phyloP scores from a whole-genome alignment of 1,140 invertebrate genomes.

The roundworm (Caenorhabditis elegans) region DNA sequence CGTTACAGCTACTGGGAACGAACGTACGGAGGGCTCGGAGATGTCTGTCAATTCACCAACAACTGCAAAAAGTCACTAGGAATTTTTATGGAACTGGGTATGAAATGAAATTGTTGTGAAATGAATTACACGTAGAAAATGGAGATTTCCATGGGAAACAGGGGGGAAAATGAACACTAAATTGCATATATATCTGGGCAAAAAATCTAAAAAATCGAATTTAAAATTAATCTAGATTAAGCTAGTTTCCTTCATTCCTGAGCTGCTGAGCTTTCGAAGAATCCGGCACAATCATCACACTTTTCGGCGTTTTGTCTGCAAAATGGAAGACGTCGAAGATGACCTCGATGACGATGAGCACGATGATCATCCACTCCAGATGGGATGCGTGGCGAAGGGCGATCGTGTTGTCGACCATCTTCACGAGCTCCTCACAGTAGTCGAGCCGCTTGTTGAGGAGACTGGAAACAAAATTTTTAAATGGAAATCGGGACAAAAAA shows the following conservation, averaged over 20 bases:
- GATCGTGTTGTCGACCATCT: constrained; percentile 51
- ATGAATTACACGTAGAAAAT: background rate
- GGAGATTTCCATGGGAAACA: background rate
- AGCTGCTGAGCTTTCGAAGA: background rate
- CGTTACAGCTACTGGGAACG: background rate
- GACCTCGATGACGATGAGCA: constrained; percentile 58
- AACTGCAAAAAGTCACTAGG: background rate
- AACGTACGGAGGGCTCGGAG: background rate
- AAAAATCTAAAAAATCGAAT: no score
- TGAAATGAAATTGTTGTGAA: background rate
- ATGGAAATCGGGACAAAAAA: no score
- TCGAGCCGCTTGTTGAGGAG: constrained; percentile 47
- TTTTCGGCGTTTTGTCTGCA: constrained; percentile 38
- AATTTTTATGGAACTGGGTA: background rate
- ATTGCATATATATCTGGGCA: no score
- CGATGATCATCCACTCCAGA: constrained; percentile 61
- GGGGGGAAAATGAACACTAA: no score
- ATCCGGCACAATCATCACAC: constrained; percentile 37
- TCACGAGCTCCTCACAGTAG: constrained; percentile 50
- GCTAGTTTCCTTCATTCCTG: background rate
- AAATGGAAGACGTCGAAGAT: constrained; percentile 56
- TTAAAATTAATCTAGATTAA: no score
- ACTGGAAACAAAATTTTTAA: constrained; percentile 3
- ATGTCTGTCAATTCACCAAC: background rate
- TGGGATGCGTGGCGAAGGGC: constrained; percentile 47